Conservation (phyloP, 2,888 invertebrate genomes). For the Ptycholaimellus sp. region DNA sequence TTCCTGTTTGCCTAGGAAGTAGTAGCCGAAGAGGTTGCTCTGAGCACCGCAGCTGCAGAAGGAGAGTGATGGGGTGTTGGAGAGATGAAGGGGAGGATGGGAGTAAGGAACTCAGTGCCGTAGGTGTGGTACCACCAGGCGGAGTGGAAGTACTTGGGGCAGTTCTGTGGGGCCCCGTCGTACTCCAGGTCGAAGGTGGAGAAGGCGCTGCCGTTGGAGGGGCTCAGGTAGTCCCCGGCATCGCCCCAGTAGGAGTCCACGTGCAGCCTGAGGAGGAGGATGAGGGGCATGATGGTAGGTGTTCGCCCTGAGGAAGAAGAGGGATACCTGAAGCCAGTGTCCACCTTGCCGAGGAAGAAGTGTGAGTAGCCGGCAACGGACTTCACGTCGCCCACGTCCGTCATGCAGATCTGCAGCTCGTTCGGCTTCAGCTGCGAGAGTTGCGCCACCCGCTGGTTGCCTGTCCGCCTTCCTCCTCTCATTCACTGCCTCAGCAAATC, state of each 20-base stretch:
- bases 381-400: constrained; percentile 5
- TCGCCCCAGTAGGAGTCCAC: constrained; percentile 7
- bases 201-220: constrained; percentile 4
- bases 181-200: constrained; percentile 7
- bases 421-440: constrained; percentile 5
- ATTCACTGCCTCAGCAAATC: too few relatives aligned
- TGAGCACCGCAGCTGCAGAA: constrained; percentile 6
- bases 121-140: constrained; percentile 9
- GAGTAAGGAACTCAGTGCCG: constrained; percentile 1
- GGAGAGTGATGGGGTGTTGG: background rate
- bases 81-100: background rate
- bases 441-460: constrained; percentile 5
- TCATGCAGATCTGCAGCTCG: constrained; percentile 6
- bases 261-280: too few relatives aligned
- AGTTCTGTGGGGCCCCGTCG: constrained; percentile 6
- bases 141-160: constrained; percentile 7
- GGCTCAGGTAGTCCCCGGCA: constrained; percentile 7
- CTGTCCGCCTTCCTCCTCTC: too few relatives aligned
- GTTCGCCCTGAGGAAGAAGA: too few relatives aligned
- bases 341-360: constrained; percentile 5
- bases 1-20: constrained; percentile 8
- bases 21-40: constrained; percentile 7
- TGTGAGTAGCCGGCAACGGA: constrained; percentile 6
- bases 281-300: too few relatives aligned
- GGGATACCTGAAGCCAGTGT: constrained; percentile 1